Base-by-base conservation (phyloP, 2,113 vertebrate genomes). In the Thamnaconus septentrionalis region DNA sequence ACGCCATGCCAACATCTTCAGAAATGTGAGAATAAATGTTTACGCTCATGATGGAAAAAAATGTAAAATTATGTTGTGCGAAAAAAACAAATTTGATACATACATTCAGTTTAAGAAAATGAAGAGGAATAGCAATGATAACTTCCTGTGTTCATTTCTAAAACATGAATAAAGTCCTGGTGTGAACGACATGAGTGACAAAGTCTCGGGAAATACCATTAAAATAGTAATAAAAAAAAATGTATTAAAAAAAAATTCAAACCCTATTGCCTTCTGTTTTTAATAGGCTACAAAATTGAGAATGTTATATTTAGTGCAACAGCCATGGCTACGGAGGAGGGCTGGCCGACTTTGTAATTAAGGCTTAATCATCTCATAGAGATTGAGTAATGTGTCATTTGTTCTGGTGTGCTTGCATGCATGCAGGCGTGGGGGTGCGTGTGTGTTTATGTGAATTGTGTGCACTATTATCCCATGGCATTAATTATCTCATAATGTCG, bases 321-420 rank as follows among this genome's bases (percentile, higher is more conserved):
- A 39, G 59, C 66, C 51, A 55, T 45, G 51, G 44, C 66, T 62
- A 52, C 45, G 50, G 66, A 31, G 18, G 18, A 31, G 48, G 31
- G 40, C 8, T 64, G 62, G 41, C 18, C 53, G 63, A 56, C 58
- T 69, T 78, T 66, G 58, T 72, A 81, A 81, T 83, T 64, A 85
- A 65, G 55, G 52, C 53, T 68, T 81, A 79, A 79, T 83, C 56
- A 74, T 62, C 66, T 71, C 56, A 64, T 80, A 6, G 4, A 66
- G 50, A 73, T 41, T 64, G 46, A 69, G 64, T 62, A 74, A 57
- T 69, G 66, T 64, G 70, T 56, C 69, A 72, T 46, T 53, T 54
- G 56, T 55, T 7, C 55, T 40, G 48, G 47, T 44, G 47, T 59
- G 60, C 45, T 41, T 40, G 9, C 31, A 11, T 11, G 48, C 48